Evolutionary conservation across 2,113 vertebrate genomes (phyloP), one percentile per base, ranked within the genome.

Genomic region (Sceloporus tristichus): DNA sequence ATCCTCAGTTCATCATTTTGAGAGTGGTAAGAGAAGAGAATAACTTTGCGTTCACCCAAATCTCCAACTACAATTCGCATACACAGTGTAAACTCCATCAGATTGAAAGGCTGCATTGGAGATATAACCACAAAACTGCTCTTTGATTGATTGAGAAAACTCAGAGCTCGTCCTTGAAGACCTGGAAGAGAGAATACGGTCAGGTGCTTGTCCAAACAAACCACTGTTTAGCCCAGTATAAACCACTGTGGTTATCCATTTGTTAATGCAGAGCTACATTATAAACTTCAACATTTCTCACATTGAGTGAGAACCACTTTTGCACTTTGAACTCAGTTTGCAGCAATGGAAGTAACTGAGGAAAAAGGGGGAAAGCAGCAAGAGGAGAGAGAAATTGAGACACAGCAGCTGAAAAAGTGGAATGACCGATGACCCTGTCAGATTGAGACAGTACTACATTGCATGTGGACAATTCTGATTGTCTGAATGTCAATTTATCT

Each of bases 21-120:
- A 0, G 97, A 97, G 88, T 96, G 96, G 92, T 98, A 98, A 65
- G 97, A 97, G 40, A 98, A 98, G 85, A 97, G 94, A 92, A 97
- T 97, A 91, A 97, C 91, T 94, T 97, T 95, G 0, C 96, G 93
- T 7, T 97, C 95, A 3, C 94, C 96, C 5, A 95, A 94, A 68
- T 97, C 94, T 91, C 97, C 97, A 0, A 96, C 96, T 91, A 96
- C 95, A 54, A 97, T 91, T 0, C 95, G 95, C 96, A 97, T 94
- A 92, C 97, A 97, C 16, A 98, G 94, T 0, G 97, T 97, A 92
- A 98, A 97, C 80, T 96, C 96, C 27, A 71, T 90, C 19, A 97
- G 93, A 3, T 82, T 90, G 92, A 97, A 93, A 25, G 96, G 95
- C 90, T 96, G 96, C 94, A 95, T 93, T 0, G 97, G 97, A 42